Conservation (phyloP, 2,888 invertebrate species). For the Crocallis elinguaria region DNA sequence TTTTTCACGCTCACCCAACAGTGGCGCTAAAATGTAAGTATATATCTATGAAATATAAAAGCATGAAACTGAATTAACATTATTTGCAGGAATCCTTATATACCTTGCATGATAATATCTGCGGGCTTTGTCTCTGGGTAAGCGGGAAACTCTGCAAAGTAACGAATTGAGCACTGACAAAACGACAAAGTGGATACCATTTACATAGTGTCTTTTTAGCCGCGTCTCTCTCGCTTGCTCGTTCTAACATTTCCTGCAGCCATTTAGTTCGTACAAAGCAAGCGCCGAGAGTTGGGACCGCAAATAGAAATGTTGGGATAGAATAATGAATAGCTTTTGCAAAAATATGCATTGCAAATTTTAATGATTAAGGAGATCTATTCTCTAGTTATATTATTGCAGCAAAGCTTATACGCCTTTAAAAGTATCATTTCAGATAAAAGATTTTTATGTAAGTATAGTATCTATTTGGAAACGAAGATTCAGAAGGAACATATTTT, state of each 20-base stretch:
- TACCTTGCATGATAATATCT: constrained; percentile 15
- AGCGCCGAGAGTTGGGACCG: constrained; percentile 12
- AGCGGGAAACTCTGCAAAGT: constrained; percentile 41
- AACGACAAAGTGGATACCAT: constrained; percentile 45
- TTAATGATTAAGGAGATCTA: background rate
- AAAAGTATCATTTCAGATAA: background rate
- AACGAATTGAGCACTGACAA: constrained; percentile 40
- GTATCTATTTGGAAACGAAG: background rate
- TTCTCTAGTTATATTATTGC: background rate
- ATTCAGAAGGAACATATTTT: background rate
- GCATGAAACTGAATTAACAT: constrained; percentile 18
- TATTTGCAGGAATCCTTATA: constrained; percentile 32
- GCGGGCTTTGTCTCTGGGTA: constrained; percentile 28
- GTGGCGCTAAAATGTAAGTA: constrained; percentile 82
- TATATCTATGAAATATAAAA: constrained; percentile 20
- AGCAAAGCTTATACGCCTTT: background rate
- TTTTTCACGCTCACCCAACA: constrained; percentile 70
- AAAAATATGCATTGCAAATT: constrained; percentile 24
- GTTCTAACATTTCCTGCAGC: constrained; percentile 33
- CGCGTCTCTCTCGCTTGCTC: constrained; percentile 26
- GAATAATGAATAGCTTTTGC: constrained; percentile 12
- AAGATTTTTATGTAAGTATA: too few species aligned
- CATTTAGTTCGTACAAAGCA: constrained; percentile 37
- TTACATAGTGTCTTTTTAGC: constrained; percentile 44
- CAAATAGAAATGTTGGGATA: constrained; percentile 16